Conservation (phyloP, 2,113 vertebrate species). For the Lophochroa leadbeateri region DNA sequence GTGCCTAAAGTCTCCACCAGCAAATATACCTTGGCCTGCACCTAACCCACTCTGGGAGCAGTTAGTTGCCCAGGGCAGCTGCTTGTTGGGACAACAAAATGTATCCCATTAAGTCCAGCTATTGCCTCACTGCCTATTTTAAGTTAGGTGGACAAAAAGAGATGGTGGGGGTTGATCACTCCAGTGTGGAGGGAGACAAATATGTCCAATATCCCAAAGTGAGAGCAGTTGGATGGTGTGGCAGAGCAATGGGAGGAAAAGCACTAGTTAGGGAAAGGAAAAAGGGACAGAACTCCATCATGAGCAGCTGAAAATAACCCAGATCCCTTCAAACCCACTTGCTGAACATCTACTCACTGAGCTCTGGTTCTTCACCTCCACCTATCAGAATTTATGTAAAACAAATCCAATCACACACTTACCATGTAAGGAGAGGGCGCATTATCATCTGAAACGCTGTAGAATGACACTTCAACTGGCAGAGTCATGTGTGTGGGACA, state of each 20-base stretch:
- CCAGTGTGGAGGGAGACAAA: neutral
- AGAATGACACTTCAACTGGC: slow-evolving; percentile 97
- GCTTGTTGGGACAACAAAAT: slow-evolving; percentile 6
- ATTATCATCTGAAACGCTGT: slow-evolving; percentile 97
- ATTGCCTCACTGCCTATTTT: slow-evolving; percentile 44
- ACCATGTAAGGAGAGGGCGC: slow-evolving; percentile 99
- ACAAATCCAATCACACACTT: slow-evolving; percentile 29
- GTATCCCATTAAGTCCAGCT: neutral
- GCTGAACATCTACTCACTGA: neutral
- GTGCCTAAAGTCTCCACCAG: neutral
- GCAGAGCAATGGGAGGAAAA: neutral
- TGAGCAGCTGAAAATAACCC: neutral
- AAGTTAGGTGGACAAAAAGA: neutral
- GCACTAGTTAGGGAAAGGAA: neutral
- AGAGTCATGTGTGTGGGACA: slow-evolving; percentile 97
- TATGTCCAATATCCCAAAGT: neutral
- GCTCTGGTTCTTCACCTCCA: neutral
- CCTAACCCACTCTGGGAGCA: neutral
- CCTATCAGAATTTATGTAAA: neutral
- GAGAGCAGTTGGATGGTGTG: neutral
- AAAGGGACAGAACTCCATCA: neutral
- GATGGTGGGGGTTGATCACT: neutral
- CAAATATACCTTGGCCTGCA: neutral
- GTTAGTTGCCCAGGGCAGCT: slow-evolving; percentile 1
- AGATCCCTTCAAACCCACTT: neutral